Conservation (phyloP, 2,113 vertebrate genomes). For the Plecturocebus donacophilus region DNA sequence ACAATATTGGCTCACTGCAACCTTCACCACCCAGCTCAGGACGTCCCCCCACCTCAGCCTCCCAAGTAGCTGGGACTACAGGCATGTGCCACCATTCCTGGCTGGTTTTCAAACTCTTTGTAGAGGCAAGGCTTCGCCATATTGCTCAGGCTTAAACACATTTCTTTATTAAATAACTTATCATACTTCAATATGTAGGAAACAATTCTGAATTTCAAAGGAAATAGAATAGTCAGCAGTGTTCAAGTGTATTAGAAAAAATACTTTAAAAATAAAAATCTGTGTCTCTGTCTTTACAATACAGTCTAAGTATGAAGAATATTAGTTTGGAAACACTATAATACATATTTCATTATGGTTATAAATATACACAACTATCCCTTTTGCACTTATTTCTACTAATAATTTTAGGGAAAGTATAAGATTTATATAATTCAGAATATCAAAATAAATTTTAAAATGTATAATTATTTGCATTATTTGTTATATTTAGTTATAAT, state of each 20-base stretch:
- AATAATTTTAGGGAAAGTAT: background rate
- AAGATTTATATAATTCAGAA: background rate
- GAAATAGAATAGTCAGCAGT: background rate
- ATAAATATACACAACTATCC: background rate
- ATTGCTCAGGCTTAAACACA: background rate
- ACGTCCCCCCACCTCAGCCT: too few relatives aligned
- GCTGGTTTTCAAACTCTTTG: too few relatives aligned
- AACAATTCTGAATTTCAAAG: background rate
- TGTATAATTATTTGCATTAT: background rate
- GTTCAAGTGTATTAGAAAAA: background rate
- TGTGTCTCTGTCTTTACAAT: background rate
- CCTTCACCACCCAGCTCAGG: too few relatives aligned
- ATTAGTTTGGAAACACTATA: background rate
- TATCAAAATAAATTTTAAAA: slow-evolving; percentile 2
- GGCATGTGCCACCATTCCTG: too few relatives aligned
- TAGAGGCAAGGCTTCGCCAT: too few relatives aligned
- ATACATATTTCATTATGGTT: background rate
- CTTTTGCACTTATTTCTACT: background rate
- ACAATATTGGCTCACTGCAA: too few relatives aligned
- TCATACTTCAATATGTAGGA: background rate
- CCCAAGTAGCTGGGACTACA: too few relatives aligned
- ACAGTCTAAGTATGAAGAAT: background rate
- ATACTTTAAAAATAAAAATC: background rate
- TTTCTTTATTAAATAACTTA: background rate
- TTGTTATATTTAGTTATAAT: slow-evolving; percentile 6